Evolutionary conservation across 1,140 invertebrate species (phyloP), one percentile per base, ranked within the genome.

Genomic region (Atta cephalotes): DNA sequence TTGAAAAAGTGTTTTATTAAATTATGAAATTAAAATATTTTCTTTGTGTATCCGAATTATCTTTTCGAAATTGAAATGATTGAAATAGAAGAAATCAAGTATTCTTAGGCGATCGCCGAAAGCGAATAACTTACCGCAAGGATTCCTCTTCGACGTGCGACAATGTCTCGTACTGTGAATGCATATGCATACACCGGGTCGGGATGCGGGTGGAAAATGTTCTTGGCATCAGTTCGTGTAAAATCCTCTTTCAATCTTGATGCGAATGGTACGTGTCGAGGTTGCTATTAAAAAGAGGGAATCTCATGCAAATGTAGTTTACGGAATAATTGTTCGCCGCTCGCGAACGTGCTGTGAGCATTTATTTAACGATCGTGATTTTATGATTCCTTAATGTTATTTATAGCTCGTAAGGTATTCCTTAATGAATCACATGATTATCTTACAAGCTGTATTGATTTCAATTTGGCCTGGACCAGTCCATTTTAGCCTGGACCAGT

Each of bases 211-310:
- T 3, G 51, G 51, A 63, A 89, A 79, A 87, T 49, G 88, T 78
- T 79, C 5, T 56, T 80, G 78, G 63, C 78, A 81, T 68, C 76
- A 51, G 56, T 62, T 9, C 56, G n/a, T 49, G 71, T 87, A 79
- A 63, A 87, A 86, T 85, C 65, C 58, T 87, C 45, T 53, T 74
- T 31, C 60, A 85, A 85, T 63, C 88, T 79, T 80, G 79, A 62
- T 79, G 79, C 74, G 60, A 88, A 80, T 86, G 82, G 65, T 89
- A 35, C 88, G 89, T 90, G 89, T 87, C 77, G 82, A 63, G 87
- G 56, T 56, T 89, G 76, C 60, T 87, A 58, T 77, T 77, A 77
- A 78, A 53, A 71, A 60, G 45, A 39, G 31, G 31, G 21, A 14
- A 82, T 56, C 3, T 70, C 18, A 18, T 71, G 28, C 58, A 51